phyloP scores from a whole-genome alignment of 1,140 invertebrate genomes.

The Drosophila jambulina region DNA sequence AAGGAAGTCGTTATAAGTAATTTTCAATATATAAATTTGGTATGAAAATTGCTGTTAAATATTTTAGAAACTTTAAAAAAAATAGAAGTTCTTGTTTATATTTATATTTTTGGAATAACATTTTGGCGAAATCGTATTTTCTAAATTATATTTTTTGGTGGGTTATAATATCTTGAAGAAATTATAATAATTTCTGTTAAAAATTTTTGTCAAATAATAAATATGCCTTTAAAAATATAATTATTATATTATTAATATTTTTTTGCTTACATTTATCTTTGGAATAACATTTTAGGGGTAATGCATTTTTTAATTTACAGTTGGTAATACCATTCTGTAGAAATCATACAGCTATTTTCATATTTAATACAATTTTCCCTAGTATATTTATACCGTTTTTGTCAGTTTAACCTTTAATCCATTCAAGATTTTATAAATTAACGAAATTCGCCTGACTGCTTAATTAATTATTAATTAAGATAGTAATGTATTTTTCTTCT shows the following conservation, averaged over 20 bases:
- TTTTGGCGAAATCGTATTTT: background rate
- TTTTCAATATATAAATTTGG: background rate
- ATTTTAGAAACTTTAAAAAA: background rate
- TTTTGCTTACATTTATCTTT: background rate
- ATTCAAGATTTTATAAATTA: background rate
- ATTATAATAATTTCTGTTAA: no score
- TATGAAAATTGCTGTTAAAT: background rate
- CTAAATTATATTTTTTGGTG: no score
- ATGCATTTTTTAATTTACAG: background rate
- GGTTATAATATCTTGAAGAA: no score
- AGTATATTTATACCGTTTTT: no score
- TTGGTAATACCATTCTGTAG: background rate
- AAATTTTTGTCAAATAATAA: no score
- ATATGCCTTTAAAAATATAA: no score
- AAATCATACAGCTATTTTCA: background rate
- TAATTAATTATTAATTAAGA: background rate
- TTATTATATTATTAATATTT: no score
- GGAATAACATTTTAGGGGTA: fast-evolving
- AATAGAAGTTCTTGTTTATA: no score
- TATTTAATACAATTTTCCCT: background rate
- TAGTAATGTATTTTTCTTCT: background rate
- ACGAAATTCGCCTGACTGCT: background rate
- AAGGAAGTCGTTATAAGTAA: fast-evolving
- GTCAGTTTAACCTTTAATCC: background rate
- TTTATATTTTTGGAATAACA: background rate